phyloP scores from a whole-genome alignment of 92 coral and sea anemone genomes.

The Desmophyllum pertusum region DNA sequence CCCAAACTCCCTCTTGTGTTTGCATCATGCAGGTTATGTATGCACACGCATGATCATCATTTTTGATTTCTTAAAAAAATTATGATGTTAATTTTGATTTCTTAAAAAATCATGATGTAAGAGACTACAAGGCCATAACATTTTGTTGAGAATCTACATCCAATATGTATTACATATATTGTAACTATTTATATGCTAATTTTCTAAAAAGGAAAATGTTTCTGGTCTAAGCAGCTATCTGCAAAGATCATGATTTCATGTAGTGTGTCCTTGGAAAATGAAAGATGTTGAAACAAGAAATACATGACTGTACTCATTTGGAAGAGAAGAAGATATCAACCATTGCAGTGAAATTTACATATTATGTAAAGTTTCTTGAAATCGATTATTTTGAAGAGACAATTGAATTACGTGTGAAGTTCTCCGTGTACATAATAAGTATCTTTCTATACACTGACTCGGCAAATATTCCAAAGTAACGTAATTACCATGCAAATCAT shows the following conservation, averaged over 20 bases:
- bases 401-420: slow-evolving; percentile 15
- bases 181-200: not conserved
- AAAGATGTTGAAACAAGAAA: not conserved
- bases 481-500: slow-evolving; percentile 8
- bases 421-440: slow-evolving; percentile 12
- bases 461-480: slow-evolving; percentile 1
- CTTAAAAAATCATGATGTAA: too few relatives aligned
- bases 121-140: not conserved
- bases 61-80: too few relatives aligned
- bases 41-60: too few relatives aligned
- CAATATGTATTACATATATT: not conserved
- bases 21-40: too few relatives aligned
- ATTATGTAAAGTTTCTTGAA: slow-evolving; percentile 2
- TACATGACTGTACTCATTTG: not conserved
- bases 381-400: not conserved
- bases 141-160: not conserved
- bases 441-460: not conserved
- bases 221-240: not conserved
- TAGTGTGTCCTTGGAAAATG: not conserved
- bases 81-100: too few relatives aligned
- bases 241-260: not conserved
- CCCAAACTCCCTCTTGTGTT: too few relatives aligned
- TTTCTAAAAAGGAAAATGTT: not conserved
- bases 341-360: not conserved
- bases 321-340: not conserved